phyloP scores from a whole-genome alignment of 2,113 vertebrate species.

The Triplophysa tibetana region DNA sequence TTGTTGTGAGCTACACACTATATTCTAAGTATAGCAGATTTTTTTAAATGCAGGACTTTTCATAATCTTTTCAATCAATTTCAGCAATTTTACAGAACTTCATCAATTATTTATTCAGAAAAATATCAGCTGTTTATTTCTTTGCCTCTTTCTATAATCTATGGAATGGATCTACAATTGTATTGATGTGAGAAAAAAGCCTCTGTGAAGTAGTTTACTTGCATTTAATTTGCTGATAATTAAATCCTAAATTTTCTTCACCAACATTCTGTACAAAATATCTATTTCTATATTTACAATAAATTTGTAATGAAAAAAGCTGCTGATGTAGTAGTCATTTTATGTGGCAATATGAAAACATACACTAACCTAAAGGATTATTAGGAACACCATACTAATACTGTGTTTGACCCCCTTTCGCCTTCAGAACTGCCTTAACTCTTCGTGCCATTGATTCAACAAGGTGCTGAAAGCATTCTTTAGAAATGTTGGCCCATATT shows the following conservation, averaged over 20 bases:
- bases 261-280: conserved; percentile 79
- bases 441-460: too few species aligned
- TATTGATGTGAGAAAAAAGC: conserved; percentile 1
- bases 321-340: not conserved
- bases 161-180: not conserved
- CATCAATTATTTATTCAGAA: conserved; percentile 18
- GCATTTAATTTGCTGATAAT: conserved; percentile 64
- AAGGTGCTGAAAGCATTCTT: too few species aligned
- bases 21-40: conserved; percentile 8
- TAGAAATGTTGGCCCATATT: too few species aligned
- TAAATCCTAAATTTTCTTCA: conserved; percentile 63
- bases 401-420: too few species aligned
- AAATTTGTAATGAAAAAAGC: conserved; percentile 74
- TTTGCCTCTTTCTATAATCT: conserved; percentile 53
- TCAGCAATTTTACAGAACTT: not conserved
- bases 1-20: not conserved
- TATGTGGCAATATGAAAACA: too few species aligned
- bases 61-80: conserved; percentile 21
- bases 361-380: too few species aligned
- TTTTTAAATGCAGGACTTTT: conserved; percentile 24
- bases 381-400: too few species aligned
- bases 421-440: too few species aligned
- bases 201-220: conserved; percentile 44
- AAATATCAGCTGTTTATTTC: conserved; percentile 28
- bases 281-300: conserved; percentile 85